A percentile compares a stretch with the other conserved stretches of the same genome.
Evolutionary conservation across 2,888 invertebrate genomes (phyloP).

Genomic region (Parnassius mnemosyne): DNA sequence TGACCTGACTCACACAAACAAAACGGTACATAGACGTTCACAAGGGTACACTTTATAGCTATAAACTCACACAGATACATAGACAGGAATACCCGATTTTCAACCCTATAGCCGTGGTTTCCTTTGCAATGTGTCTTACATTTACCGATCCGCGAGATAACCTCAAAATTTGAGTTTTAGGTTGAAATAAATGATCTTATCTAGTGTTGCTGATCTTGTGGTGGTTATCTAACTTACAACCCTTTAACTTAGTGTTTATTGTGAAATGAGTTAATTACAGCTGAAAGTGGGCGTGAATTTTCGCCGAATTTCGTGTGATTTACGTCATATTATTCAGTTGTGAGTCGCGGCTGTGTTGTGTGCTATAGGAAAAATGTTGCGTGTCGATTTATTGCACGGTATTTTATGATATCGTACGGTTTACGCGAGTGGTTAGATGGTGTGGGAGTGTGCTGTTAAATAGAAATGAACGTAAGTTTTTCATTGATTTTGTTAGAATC

Average conservation of each 20-base stretch:
- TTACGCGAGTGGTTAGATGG: slow-evolving; percentile 50
- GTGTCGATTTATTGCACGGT: slow-evolving; percentile 31
- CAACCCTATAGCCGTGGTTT: slow-evolving; percentile 52
- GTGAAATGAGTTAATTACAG: neutral
- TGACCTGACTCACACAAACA: slow-evolving; percentile 42
- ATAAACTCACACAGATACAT: slow-evolving; percentile 47
- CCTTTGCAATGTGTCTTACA: slow-evolving; percentile 66
- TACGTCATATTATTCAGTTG: slow-evolving; percentile 35
- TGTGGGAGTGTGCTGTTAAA: slow-evolving; percentile 30
- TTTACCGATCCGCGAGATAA: slow-evolving; percentile 70
- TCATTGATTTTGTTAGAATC: slow-evolving; percentile 12
- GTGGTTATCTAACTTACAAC: slow-evolving; percentile 1
- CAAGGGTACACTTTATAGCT: slow-evolving; percentile 34
- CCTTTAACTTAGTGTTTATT: neutral
- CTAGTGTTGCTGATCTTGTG: slow-evolving; percentile 31
- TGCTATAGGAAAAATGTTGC: slow-evolving; percentile 34
- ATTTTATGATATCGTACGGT: slow-evolving; percentile 38
- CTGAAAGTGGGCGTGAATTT: slow-evolving; percentile 11
- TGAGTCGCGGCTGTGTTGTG: slow-evolving; percentile 28
- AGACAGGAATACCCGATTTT: slow-evolving; percentile 48
- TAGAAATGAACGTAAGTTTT: slow-evolving; percentile 67
- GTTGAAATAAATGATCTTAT: slow-evolving; percentile 48
- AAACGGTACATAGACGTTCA: slow-evolving; percentile 31
- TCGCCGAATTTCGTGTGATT: slow-evolving; percentile 34
- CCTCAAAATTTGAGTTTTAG: slow-evolving; percentile 70